Base-by-base conservation (phyloP, 2,888 invertebrate species). In the Atrina japonica region DNA sequence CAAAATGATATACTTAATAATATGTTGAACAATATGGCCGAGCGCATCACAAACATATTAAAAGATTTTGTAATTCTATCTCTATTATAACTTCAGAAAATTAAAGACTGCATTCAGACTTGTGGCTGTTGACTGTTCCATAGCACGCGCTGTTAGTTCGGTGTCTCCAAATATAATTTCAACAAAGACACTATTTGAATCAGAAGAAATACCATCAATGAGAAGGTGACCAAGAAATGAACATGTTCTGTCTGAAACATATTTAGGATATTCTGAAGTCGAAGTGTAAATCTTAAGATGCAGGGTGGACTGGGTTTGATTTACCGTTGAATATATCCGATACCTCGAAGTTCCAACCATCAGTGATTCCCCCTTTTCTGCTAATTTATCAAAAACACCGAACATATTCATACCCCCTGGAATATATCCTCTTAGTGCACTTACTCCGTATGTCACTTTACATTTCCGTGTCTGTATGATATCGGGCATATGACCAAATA, bases 391-490 rank as follows among this genome's bases (percentile, higher is more conserved):
- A 59, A 59, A 59, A 16, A 25, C 25, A n/a, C 16, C 14, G n/a
- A 18, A 23, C 43, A 41, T 43, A 7, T 11, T 6, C 1, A 9
- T n/a, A 23, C 35, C 56, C 14, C 14, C 56, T 21, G n/a, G 21
- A 0, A 35, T 56, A 23, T 35, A 40, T 25, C 25, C 25, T 2
- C 25, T 25, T 16, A 45, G 27, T 23, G 45, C 25, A n/a, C 35
- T 41, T 23, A 63, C 16, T 1, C 63, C 63, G 35, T 63, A 63
- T n/a, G 63, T 63, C 30, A 40, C 35, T 52, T 52, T 63, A 50
- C 52, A 50, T n/a, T 50, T 27, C 52, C 63, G 23, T 41, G n/a
- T 25, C 18, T 52, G 14, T 9, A 63, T 50, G 9, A 41, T 35
- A 30, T 25, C 14, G 18, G 50, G 63, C 11, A 18, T 23, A n/a